Evolutionary conservation across 2,888 invertebrate species (phyloP), one percentile per base, ranked within the genome.

Genomic region (Deilephila elpenor): DNA sequence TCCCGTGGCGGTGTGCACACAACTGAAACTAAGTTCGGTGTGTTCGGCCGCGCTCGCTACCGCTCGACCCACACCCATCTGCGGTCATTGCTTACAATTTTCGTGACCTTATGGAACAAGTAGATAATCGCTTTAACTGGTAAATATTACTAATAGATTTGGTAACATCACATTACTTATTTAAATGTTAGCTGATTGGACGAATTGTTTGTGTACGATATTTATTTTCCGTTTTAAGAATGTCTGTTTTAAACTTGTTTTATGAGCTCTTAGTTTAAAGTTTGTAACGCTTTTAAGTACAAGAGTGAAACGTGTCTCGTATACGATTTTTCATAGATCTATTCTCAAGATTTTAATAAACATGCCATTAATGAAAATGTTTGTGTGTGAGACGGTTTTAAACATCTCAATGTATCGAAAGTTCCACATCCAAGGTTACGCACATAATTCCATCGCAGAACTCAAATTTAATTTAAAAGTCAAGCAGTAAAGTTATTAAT

Each of bases 81-180:
- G 83, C 85, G 88, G 89, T 88, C 88, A 86, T 86, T 84, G 88
- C 88, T 89, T 89, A 88, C 89, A 88, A 88, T 91, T 91, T 90
- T 90, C 90, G 88, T 89, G 89, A 91, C 91, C 90, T 89, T 90
- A 89, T 85, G 84, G 84, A 86, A 84, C 84, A 85, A 86, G 89
- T 89, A 88, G 87, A 90, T 92, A 90, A 89, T 86, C 83, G 84
- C 79, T 84, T 84, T 84, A 82, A 84, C 80, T 84, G 81, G 79
- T 81, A 81, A 83, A 82, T 82, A 80, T 81, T 76, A 82, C 79
- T 78, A 79, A 80, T 81, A 79, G 77, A 79, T 79, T 82, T 74
- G 70, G 70, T 80, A 74, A 78, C 71, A 20, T 59, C 59, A 70
- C n/a, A 32, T 74, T 73, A 37, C 59, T n/a, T 70, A 56, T 70